Percentiles rank a stretch among this genome's conserved stretches.
phyloP scores from a whole-genome alignment of 2,888 invertebrate species.

The Xestia sexstrigata region DNA sequence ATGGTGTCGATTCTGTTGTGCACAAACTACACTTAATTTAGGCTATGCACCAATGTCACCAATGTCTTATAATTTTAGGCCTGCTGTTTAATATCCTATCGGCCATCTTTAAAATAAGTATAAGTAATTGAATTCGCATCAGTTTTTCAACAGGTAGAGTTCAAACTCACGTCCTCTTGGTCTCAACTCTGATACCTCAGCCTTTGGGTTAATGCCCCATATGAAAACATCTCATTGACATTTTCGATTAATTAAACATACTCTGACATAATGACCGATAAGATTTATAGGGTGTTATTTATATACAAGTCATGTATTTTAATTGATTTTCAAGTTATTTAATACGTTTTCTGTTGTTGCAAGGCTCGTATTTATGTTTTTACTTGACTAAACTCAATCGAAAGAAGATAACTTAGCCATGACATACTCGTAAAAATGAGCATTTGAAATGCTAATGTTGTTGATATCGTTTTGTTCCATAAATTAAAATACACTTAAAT shows the following conservation, averaged over 20 bases:
- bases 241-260: background rate
- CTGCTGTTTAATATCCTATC: background rate
- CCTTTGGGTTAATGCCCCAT: background rate
- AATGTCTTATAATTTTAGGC: background rate
- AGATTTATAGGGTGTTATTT: background rate
- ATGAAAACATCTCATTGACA: background rate
- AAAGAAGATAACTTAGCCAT: constrained; percentile 42
- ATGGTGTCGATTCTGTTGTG: no score
- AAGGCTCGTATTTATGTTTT: constrained; percentile 17
- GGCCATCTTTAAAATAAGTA: background rate
- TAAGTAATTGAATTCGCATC: background rate
- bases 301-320: background rate
- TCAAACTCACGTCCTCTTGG: background rate
- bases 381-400: constrained; percentile 11
- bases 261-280: background rate
- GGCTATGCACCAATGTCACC: no score
- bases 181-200: background rate
- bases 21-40: no score
- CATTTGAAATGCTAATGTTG: constrained; percentile 52
- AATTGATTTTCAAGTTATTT: background rate
- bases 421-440: constrained; percentile 45
- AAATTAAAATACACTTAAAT: constrained; percentile 38
- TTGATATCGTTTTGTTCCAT: constrained; percentile 52
- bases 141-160: background rate
- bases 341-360: background rate